Percentiles rank a stretch among this genome's conserved stretches.
phyloP scores from a whole-genome alignment of 2,888 invertebrate genomes.

The Copidosoma aretas region DNA sequence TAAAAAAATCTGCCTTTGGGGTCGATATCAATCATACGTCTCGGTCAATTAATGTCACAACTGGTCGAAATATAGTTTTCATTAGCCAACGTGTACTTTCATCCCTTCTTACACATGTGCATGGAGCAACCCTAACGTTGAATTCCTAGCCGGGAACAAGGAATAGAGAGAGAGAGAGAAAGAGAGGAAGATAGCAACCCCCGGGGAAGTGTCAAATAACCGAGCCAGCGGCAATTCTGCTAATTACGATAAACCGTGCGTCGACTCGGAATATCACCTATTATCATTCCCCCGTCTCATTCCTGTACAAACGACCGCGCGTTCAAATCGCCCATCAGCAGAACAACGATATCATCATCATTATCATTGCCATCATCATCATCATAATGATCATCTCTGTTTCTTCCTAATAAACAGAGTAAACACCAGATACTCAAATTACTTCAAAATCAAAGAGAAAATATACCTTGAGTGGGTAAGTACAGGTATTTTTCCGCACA shows the following conservation, averaged over 20 bases:
- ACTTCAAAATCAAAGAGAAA: too few species aligned
- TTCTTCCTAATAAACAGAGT: background rate
- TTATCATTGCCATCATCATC: too few species aligned
- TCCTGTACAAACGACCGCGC: background rate
- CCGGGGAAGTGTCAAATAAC: background rate
- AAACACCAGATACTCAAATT: too few species aligned
- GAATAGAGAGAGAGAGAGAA: too few species aligned
- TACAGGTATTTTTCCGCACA: too few species aligned
- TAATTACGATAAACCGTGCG: background rate
- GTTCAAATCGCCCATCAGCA: too few species aligned
- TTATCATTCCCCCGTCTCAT: background rate
- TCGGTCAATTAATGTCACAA: background rate
- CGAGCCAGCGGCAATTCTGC: background rate
- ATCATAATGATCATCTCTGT: background rate
- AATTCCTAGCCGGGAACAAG: background rate
- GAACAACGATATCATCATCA: too few species aligned
- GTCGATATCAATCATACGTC: too few species aligned
- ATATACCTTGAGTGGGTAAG: too few species aligned
- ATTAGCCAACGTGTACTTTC: background rate
- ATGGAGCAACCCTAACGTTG: background rate
- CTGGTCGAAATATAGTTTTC: background rate
- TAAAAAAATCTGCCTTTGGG: too few species aligned
- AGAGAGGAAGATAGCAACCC: background rate
- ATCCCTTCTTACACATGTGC: background rate
- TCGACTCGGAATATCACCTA: background rate